phyloP scores from a whole-genome alignment of 2,888 invertebrate genomes.

The Panorpa germanica region DNA sequence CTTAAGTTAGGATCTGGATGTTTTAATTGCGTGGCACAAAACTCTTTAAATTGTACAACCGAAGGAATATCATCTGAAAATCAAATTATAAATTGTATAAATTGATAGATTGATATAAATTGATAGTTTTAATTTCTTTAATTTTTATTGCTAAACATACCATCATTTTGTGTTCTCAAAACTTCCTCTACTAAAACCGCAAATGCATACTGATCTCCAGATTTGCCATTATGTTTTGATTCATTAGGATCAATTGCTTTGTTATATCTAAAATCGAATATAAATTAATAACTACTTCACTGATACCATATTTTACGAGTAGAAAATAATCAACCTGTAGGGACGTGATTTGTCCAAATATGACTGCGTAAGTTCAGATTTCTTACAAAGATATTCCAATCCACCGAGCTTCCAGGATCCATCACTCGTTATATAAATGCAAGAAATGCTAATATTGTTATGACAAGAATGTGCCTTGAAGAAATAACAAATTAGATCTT shows the following conservation, averaged over 20 bases:
- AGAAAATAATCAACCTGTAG: slow-evolving; percentile 24
- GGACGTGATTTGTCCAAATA: slow-evolving; percentile 47
- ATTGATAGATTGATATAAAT: slow-evolving; percentile 10
- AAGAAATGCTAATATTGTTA: slow-evolving; percentile 62
- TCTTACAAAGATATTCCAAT: slow-evolving; percentile 58
- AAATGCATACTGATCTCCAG: slow-evolving; percentile 62
- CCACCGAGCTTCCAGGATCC: slow-evolving; percentile 80
- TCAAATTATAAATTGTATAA: slow-evolving; percentile 10
- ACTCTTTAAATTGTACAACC: slow-evolving; percentile 45
- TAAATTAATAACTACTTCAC: slow-evolving; percentile 12
- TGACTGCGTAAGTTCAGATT: slow-evolving; percentile 40
- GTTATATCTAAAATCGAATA: too few relatives aligned
- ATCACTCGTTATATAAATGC: slow-evolving; percentile 66
- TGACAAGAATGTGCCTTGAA: slow-evolving; percentile 54
- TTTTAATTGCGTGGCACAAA: slow-evolving; percentile 49
- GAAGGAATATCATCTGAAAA: slow-evolving; percentile 46
- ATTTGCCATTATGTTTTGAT: slow-evolving; percentile 29
- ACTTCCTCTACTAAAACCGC: slow-evolving; percentile 57
- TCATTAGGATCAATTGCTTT: slow-evolving; percentile 54
- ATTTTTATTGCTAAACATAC: slow-evolving; percentile 18
- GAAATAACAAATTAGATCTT: slow-evolving; percentile 5
- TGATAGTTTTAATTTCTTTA: neutral
- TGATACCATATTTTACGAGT: slow-evolving; percentile 7
- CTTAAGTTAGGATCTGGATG: slow-evolving; percentile 41
- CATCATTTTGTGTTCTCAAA: slow-evolving; percentile 36